phyloP scores from a whole-genome alignment of 2,113 vertebrate species.

The Charadrius vociferus region DNA sequence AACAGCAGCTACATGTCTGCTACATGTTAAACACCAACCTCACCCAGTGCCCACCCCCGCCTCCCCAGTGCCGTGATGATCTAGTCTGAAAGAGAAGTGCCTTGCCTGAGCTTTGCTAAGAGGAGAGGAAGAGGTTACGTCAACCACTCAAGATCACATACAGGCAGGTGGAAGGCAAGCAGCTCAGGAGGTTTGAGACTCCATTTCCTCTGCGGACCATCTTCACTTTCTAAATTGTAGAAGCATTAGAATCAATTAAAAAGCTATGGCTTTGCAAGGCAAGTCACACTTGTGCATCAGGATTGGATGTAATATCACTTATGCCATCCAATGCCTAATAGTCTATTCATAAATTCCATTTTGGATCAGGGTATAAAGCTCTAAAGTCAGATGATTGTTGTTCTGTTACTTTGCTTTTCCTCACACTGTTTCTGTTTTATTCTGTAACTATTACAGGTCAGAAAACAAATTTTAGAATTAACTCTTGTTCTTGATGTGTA shows the following conservation, averaged over 20 bases:
- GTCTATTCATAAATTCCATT: not conserved
- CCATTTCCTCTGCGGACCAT: not conserved
- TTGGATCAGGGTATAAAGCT: not conserved
- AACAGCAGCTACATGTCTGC: not conserved
- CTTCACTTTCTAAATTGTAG: not conserved
- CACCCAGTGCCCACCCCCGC: not conserved
- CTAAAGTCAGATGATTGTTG: not conserved
- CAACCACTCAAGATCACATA: not conserved
- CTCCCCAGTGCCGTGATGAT: not conserved
- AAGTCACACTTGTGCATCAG: not conserved
- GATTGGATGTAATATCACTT: not conserved
- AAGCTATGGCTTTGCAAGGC: not conserved
- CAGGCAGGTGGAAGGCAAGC: not conserved
- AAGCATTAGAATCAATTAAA: not conserved
- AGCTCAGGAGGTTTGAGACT: not conserved
- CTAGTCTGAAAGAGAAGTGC: not conserved
- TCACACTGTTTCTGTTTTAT: not conserved
- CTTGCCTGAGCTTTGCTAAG: not conserved
- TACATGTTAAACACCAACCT: fast-evolving
- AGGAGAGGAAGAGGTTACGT: not conserved
- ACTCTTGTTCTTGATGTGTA: not conserved
- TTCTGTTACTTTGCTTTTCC: not conserved
- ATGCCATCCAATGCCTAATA: fast-evolving
- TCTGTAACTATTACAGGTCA: not conserved
- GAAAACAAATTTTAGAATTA: not conserved